Evolutionary conservation across 2,113 vertebrate genomes (phyloP).

Genomic region (Boulengeromyrus knoepffleri): DNA sequence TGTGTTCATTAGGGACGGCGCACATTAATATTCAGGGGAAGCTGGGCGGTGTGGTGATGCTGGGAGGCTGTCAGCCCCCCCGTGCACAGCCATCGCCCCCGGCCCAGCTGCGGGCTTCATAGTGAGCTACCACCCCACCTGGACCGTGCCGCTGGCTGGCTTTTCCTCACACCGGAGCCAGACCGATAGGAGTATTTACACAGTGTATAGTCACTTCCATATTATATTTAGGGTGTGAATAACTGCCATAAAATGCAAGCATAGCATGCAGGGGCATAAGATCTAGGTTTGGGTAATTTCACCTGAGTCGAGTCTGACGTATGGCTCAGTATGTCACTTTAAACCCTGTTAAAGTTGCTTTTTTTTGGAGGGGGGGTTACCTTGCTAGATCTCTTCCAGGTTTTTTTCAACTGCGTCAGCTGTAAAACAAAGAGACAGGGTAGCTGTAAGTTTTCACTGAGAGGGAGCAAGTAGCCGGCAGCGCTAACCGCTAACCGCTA

Average conservation of each 20-base stretch:
- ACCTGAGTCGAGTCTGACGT: not conserved
- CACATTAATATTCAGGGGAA: not conserved
- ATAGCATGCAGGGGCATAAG: not conserved
- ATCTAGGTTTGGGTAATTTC: not conserved
- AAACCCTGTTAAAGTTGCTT: not conserved
- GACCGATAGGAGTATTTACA: not conserved
- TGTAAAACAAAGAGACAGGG: constrained; percentile 70
- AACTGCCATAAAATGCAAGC: not conserved
- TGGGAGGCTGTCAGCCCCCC: not conserved
- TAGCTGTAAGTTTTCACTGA: constrained; percentile 54
- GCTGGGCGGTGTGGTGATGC: not conserved
- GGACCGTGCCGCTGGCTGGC: not conserved
- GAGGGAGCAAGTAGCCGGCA: not conserved
- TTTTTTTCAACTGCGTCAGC: constrained; percentile 88
- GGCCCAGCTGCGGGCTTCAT: not conserved
- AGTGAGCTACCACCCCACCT: not conserved
- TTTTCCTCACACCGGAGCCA: not conserved
- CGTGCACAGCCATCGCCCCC: not conserved
- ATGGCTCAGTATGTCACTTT: not conserved
- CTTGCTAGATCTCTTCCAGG: constrained; percentile 91
- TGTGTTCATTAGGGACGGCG: not conserved
- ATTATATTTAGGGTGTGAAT: not conserved
- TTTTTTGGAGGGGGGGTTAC: constrained; percentile 60
- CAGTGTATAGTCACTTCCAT: not conserved
- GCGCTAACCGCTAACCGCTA: not conserved